Conservation (phyloP, 2,888 invertebrate genomes). For the Diaprepes abbreviatus region DNA sequence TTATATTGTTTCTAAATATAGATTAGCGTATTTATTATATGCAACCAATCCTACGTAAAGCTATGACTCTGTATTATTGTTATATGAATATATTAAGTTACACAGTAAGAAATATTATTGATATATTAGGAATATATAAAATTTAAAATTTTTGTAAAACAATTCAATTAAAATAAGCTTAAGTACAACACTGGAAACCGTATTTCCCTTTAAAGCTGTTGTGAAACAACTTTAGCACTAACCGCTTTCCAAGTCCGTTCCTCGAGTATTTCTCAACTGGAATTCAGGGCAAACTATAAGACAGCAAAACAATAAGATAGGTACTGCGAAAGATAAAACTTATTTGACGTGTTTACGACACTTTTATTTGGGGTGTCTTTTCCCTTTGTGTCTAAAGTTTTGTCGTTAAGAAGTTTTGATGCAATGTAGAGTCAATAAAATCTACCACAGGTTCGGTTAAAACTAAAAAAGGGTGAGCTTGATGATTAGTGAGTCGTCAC, state of each 20-base stretch:
- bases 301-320: background rate
- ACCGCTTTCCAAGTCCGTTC: background rate
- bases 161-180: too few relatives aligned
- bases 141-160: too few relatives aligned
- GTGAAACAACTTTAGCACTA: conserved; percentile 1
- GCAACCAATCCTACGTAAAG: too few relatives aligned
- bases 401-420: background rate
- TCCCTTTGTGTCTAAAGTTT: background rate
- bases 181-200: background rate
- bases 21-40: too few relatives aligned
- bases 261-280: background rate
- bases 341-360: conserved; percentile 11
- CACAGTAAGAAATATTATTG: too few relatives aligned
- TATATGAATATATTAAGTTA: too few relatives aligned
- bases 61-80: too few relatives aligned
- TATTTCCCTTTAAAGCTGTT: background rate
- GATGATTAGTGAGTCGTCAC: too few relatives aligned
- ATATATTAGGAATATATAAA: too few relatives aligned
- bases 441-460: too few relatives aligned
- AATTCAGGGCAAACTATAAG: background rate
- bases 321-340: conserved; percentile 1
- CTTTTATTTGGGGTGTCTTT: conserved; percentile 2
- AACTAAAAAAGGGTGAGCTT: too few relatives aligned
- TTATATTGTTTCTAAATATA: too few relatives aligned
- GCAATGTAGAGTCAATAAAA: background rate